Evolutionary conservation across 2,888 invertebrate species (phyloP), one percentile per base, ranked within the genome.

Genomic region (Hydropsyche betteni): DNA sequence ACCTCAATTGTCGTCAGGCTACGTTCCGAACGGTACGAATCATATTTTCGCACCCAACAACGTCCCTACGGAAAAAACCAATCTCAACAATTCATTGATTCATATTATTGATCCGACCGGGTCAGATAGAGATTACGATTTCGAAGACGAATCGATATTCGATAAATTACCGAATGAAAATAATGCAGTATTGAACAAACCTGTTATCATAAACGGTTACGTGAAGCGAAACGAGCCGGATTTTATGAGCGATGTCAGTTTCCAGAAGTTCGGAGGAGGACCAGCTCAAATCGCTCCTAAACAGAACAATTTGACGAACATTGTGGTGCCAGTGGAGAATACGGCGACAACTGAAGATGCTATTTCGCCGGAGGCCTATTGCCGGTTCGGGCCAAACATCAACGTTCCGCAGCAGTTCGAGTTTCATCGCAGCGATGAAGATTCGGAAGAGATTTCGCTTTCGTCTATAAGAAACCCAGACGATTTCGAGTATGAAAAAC

Each of bases 301-400:
- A 7, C 64, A 64, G n/a, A 64, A 24, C 12, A 64, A 64, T n/a
- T 64, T 64, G 36, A 36, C 64, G 3, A 64, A 64, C n/a, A 64
- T 64, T 36, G n/a, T 64, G 2, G 34, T 64, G 36, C 64, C 58
- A n/a, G 8, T n/a, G 10, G 68, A 74, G 58, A 55, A 51, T 33
- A 14, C 51, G 33, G 38, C 58, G 3, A 64, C 12, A 0, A 24
- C 53, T 0, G 51, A 51, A 3, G 44, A 10, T 1, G 51, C 76
- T 8, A 86, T 87, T 85, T 87, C 87, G 44, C 87, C 87, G 5
- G 87, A 87, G 77, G 87, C 87, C 0, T 88, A 88, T 80, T 87
- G 87, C 80, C 84, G 87, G 24, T 87, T 88, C 81, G 87, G 87
- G 2, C 72, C 72, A 6, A 72, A 72, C 24, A 34, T 55, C 0